These are phyloP conservation scores for Synergus japonicus DNA, from an alignment of 2,888 invertebrate species.

Conservation along the genomic window DNA sequence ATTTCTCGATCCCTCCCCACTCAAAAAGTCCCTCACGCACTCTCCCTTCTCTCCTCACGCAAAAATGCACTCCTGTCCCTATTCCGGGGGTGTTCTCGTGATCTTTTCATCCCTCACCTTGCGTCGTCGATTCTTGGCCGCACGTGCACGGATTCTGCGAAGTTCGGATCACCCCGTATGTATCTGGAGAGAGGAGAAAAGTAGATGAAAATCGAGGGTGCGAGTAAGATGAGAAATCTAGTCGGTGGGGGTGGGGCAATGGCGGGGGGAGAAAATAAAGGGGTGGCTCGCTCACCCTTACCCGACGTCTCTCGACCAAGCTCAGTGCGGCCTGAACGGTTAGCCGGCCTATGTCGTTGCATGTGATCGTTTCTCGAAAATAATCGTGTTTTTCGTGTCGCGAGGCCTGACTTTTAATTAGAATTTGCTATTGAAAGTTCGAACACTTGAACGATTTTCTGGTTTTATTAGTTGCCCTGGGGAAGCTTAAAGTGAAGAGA, in stretches of 20 bases:
- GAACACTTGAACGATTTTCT: background rate
- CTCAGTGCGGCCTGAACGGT: conserved; percentile 77
- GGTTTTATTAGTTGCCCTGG: background rate
- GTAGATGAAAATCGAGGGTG: conserved; percentile 47
- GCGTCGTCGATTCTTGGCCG: conserved; percentile 13
- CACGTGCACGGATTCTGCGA: conserved; percentile 40
- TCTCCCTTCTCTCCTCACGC: background rate
- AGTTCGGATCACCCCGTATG: conserved; percentile 40
- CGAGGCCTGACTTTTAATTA: conserved; percentile 12
- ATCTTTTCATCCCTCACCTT: conserved; percentile 38
- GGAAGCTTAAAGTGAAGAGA: conserved; percentile 4
- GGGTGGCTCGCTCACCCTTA: conserved; percentile 61
- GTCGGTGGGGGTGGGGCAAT: conserved; percentile 62
- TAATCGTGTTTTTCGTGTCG: conserved; percentile 8
- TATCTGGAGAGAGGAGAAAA: conserved; percentile 44
- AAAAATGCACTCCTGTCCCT: background rate
- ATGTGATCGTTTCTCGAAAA: conserved; percentile 53
- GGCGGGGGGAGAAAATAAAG: conserved; percentile 57
- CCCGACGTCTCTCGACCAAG: conserved; percentile 61
- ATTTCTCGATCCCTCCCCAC: background rate
- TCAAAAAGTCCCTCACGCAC: background rate
- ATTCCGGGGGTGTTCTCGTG: conserved; percentile 21
- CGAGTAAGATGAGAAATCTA: conserved; percentile 55
- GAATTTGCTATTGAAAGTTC: background rate
- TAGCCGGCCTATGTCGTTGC: conserved; percentile 74